Evolutionary conservation across 2,113 vertebrate species (phyloP), one percentile per base, ranked within the genome.

Genomic region (Poicephalus gulielmi): DNA sequence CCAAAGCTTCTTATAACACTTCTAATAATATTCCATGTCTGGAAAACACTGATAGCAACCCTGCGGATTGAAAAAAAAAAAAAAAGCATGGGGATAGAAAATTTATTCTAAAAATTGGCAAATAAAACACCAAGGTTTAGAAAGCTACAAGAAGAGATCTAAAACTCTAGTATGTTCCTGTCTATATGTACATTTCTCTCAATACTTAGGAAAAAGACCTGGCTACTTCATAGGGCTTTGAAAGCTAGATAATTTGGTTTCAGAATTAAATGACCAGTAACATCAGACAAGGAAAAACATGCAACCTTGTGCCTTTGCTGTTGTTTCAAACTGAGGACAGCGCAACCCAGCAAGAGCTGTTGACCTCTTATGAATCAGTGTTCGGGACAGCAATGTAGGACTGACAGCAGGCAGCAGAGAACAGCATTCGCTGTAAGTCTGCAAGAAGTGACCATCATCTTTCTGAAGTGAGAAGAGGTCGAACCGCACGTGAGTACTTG

Each of bases 1-100:
- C 88, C 83, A 53, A 49, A 89, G 80, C 66, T 92, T 90, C 95
- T 95, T 85, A 27, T 23, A 92, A 97, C 85, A 92, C 90, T 96
- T 92, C 31, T 97, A 77, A 94, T 89, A 86, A 89, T 28, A 66
- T 63, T 94, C 93, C 96, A 82, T 6, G 63, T 95, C 81, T 96
- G 96, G 88, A 92, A 97, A 95, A 96, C 87, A 89, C 88, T 95
- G 93, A 94, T 17, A 43, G 94, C 86, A 73, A 95, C 88, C 71
- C 97, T 98, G 88, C 66, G 71, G 84, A 95, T 83, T 60, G 35
- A 92, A 76, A 86, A 52, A 79, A 83, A 33, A 74, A n/a, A 66
- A 69, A 25, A 53, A 30, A 87, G 75, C 10, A 27, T 2, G 7
- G 19, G n/a, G 25, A 43, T 66, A 53, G 23, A 75, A 91, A 37